Evolutionary conservation across 2,888 invertebrate species (phyloP).

Genomic region (Zelleria hepariella): DNA sequence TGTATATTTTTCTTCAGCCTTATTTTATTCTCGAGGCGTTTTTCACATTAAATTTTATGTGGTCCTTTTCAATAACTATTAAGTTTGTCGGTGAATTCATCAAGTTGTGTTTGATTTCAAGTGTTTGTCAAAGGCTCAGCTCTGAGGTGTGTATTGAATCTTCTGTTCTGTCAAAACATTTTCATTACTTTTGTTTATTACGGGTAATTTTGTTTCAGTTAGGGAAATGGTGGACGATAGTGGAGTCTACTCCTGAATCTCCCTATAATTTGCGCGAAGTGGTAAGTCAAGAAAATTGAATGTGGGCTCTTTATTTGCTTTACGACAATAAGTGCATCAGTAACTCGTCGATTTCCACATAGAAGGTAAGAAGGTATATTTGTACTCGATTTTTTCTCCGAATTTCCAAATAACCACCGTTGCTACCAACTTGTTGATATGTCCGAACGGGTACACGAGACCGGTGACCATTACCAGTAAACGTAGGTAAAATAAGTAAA

Average conservation of each 20-base stretch:
- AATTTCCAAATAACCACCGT: too few relatives aligned
- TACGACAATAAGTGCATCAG: too few relatives aligned
- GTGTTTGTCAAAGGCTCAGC: not conserved
- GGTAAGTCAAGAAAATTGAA: not conserved
- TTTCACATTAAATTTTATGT: not conserved
- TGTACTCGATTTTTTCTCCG: too few relatives aligned
- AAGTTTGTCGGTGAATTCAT: not conserved
- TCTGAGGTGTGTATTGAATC: not conserved
- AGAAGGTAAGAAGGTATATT: too few relatives aligned
- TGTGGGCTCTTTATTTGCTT: too few relatives aligned
- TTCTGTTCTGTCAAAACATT: too few relatives aligned
- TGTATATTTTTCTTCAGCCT: not conserved
- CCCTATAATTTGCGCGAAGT: not conserved
- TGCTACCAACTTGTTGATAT: too few relatives aligned
- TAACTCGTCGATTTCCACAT: too few relatives aligned
- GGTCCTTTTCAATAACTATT: not conserved
- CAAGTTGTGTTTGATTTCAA: not conserved
- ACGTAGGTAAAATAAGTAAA: too few relatives aligned
- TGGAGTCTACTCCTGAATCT: not conserved
- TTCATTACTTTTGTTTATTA: not conserved
- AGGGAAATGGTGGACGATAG: not conserved
- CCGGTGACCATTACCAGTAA: too few relatives aligned
- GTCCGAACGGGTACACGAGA: too few relatives aligned
- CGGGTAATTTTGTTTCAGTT: not conserved
- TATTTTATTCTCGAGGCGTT: not conserved